Evolutionary conservation across 2,797 vertebrate genomes (phyloP).

Genomic region (Prionace glauca): DNA sequence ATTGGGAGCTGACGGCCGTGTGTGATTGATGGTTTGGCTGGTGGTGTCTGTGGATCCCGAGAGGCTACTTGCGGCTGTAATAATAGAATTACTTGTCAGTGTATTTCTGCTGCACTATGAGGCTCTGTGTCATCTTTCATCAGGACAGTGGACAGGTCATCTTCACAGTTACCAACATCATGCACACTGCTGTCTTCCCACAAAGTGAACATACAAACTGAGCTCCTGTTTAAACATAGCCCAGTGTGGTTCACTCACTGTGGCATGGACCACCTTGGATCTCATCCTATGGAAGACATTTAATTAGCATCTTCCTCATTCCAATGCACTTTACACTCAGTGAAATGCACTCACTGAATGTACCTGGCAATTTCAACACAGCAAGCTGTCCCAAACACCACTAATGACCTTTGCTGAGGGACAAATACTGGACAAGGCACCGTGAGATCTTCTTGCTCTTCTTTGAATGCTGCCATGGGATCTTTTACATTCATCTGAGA

Average conservation of each 20-base stretch:
- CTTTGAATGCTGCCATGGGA: not conserved
- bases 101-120: slow-evolving; percentile 15
- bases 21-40: slow-evolving; percentile 7
- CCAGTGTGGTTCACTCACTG: not conserved
- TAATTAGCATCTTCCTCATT: not conserved
- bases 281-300: not conserved
- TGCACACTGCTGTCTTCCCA: not conserved
- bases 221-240: not conserved
- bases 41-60: not conserved
- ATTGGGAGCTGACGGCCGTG: not conserved
- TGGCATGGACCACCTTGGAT: too few relatives aligned
- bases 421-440: not conserved
- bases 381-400: not conserved
- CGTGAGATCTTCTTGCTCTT: not conserved
- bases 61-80: slow-evolving; percentile 6
- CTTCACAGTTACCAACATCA: too few relatives aligned
- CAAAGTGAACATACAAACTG: not conserved
- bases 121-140: not conserved
- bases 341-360: not conserved
- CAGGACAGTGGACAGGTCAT: not conserved
- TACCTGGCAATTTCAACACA: not conserved
- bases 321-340: not conserved
- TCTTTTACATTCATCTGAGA: not conserved
- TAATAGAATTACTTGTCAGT: not conserved
- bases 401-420: not conserved